Evolutionary conservation across 1,140 invertebrate species (phyloP).

Genomic region (Drosophila tani): DNA sequence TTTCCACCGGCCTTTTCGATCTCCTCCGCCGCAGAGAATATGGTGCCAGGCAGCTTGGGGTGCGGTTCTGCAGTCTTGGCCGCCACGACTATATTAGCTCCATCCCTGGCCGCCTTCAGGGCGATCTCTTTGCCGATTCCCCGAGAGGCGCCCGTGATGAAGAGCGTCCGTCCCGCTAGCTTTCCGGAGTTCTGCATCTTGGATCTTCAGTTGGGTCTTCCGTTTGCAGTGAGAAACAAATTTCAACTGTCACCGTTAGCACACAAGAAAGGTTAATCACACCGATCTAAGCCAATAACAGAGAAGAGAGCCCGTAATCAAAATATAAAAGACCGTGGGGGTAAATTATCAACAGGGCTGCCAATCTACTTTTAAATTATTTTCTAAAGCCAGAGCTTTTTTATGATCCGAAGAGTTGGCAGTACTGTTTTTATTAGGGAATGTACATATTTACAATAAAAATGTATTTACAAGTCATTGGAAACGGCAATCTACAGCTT

Average conservation of each 20-base stretch:
- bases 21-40: conserved; percentile 98
- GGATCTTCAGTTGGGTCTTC: conserved; percentile 24
- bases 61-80: conserved; percentile 98
- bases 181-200: conserved; percentile 88
- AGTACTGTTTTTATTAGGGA: conserved; percentile 36
- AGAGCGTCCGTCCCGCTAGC: conserved; percentile 95
- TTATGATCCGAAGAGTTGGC: too few relatives aligned
- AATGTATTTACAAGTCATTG: conserved; percentile 1
- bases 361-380: too few relatives aligned
- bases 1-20: conserved; percentile 91
- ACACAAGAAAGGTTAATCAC: neutral
- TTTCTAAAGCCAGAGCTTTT: too few relatives aligned
- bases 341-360: neutral
- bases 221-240: conserved; percentile 13
- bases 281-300: conserved; percentile 40
- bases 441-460: conserved; percentile 4
- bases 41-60: conserved; percentile 99
- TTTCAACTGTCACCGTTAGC: conserved; percentile 35
- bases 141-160: conserved; percentile 98
- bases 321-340: neutral
- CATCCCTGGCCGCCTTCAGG: conserved; percentile 96
- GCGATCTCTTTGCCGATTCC: conserved; percentile 99
- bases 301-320: conserved; percentile 4
- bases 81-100: conserved; percentile 97
- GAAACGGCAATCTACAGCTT: conserved; percentile 87